Evolutionary conservation across 2,888 invertebrate species (phyloP), one percentile per base, ranked within the genome.

Genomic region (Bedellia somnulentella): DNA sequence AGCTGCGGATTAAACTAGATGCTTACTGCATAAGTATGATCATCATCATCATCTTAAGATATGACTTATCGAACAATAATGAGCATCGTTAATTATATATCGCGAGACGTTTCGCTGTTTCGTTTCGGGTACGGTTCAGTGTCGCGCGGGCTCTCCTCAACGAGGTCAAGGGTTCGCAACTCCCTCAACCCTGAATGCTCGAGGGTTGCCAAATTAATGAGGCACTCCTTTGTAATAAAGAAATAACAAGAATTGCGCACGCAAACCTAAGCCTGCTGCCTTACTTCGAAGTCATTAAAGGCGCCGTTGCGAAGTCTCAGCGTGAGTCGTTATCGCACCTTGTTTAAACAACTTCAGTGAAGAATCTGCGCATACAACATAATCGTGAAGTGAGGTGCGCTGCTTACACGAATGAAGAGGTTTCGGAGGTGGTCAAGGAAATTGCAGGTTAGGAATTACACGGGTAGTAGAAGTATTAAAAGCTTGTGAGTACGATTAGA

Each of bases 161-260:
- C 60, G 62, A 64, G 73, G 75, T 73, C 75, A 73, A 75, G 76
- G 67, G 71, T 67, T 68, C 63, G 59, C 61, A 58, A 61, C 62
- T 60, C 48, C 38, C 58, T 61, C 67, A 66, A 66, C 64, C 70
- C 67, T 63, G 60, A 39, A 38, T 36, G 37, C 42, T 46, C 37
- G 40, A 75, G 75, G 70, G 73, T 55, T 70, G 61, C 73, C 75
- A 76, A 77, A 77, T 77, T 77, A 77, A 77, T 76, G 77, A 77
- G 77, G 63, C 62, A 73, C 73, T 75, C 70, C 71, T 76, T 76
- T 77, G 76, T 76, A 73, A 76, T 77, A 76, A 76, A 76, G 73
- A 76, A 71, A 75, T 73, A 75, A 76, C 75, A 76, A 76, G 76
- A 70, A 68, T 59, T 66, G 73, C 66, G 75, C 76, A 76, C 73